Evolutionary conservation across 2,113 vertebrate species (phyloP).

Genomic region (Chamaea fasciata): DNA sequence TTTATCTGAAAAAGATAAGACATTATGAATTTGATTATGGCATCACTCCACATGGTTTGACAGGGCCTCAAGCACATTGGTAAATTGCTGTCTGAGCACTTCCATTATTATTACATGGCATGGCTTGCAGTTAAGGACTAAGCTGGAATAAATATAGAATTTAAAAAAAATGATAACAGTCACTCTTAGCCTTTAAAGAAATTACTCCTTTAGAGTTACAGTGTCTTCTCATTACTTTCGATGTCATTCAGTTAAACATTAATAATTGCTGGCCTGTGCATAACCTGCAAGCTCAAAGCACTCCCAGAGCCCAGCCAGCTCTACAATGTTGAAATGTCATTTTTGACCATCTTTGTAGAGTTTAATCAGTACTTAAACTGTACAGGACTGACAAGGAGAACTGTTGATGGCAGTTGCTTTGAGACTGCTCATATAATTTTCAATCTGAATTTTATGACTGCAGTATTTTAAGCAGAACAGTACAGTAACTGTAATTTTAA

Average conservation of each 20-base stretch:
- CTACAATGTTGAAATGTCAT: background rate
- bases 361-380: background rate
- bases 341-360: conserved; percentile 20
- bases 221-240: background rate
- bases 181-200: conserved; percentile 15
- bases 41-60: conserved; percentile 9
- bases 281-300: conserved; percentile 42
- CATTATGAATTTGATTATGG: conserved; percentile 28
- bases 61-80: conserved; percentile 24
- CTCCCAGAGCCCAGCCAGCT: conserved; percentile 9
- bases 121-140: background rate
- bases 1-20: conserved; percentile 41
- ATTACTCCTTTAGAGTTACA: conserved; percentile 36
- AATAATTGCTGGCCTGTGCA: conserved; percentile 21
- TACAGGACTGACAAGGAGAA: conserved; percentile 6
- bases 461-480: conserved; percentile 2
- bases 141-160: conserved; percentile 29
- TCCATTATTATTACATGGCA: background rate
- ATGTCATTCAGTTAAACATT: background rate
- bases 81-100: conserved; percentile 7
- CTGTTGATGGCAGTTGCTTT: background rate
- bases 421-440: conserved; percentile 7
- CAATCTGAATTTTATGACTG: background rate
- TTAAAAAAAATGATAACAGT: background rate
- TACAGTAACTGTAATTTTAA: conserved; percentile 22